Conservation (phyloP, 2,113 vertebrate species). For the Brienomyrus longianalis region DNA sequence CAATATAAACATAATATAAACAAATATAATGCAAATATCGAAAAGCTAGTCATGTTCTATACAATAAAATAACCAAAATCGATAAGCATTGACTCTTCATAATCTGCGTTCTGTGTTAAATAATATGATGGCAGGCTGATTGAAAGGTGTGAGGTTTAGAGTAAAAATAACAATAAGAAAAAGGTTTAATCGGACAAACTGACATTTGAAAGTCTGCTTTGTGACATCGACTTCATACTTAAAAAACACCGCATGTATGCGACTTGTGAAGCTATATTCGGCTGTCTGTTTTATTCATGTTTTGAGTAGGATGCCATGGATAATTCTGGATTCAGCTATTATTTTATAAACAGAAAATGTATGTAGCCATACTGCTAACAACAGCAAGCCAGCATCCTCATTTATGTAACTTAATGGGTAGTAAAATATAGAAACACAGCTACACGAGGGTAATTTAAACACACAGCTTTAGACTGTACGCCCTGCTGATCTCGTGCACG, state of each 20-base stretch:
- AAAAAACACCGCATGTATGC: neutral
- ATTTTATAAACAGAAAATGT: neutral
- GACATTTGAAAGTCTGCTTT: neutral
- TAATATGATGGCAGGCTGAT: neutral
- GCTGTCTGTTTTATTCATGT: neutral
- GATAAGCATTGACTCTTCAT: neutral
- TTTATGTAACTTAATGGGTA: neutral
- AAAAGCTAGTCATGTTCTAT: neutral
- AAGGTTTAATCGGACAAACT: neutral
- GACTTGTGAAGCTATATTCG: neutral
- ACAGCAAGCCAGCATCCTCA: neutral
- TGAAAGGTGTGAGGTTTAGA: neutral
- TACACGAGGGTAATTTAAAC: neutral
- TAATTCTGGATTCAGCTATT: neutral
- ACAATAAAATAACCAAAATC: neutral
- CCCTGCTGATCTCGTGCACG: neutral
- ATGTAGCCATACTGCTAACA: neutral
- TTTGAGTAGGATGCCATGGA: neutral
- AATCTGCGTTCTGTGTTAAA: neutral
- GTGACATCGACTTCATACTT: neutral
- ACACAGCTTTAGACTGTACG: neutral
- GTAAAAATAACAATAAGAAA: neutral
- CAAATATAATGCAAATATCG: neutral
- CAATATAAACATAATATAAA: neutral
- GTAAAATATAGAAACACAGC: neutral